Conservation (phyloP, 2,888 invertebrate genomes). For the Aphodius sticticus region DNA sequence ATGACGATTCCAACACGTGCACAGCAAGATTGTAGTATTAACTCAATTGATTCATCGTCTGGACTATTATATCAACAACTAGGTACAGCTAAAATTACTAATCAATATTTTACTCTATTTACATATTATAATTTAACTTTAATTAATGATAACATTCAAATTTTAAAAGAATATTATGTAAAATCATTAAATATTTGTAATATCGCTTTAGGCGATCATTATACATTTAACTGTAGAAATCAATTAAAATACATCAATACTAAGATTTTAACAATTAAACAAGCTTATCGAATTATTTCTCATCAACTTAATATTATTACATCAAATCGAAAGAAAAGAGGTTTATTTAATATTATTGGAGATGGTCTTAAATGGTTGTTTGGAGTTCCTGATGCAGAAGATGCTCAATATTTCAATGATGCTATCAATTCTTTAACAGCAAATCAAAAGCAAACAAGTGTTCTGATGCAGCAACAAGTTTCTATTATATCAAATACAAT, state of each 20-base stretch:
- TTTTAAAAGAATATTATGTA: slow-evolving; percentile 5
- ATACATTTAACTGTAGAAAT: slow-evolving; percentile 20
- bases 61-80: slow-evolving; percentile 22
- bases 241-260: slow-evolving; percentile 21
- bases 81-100: slow-evolving; percentile 14
- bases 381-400: slow-evolving; percentile 30
- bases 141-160: not conserved
- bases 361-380: slow-evolving; percentile 35
- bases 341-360: slow-evolving; percentile 30
- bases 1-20: not conserved
- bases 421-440: slow-evolving; percentile 24
- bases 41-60: slow-evolving; percentile 4
- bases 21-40: too few species aligned
- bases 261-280: not conserved
- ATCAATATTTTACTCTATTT: slow-evolving; percentile 9
- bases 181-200: slow-evolving; percentile 20
- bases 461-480: slow-evolving; percentile 27
- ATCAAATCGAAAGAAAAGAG: slow-evolving; percentile 19
- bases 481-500: slow-evolving; percentile 22
- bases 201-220: not conserved
- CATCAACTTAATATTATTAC: not conserved
- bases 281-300: slow-evolving; percentile 12
- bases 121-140: slow-evolving; percentile 17
- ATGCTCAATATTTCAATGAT: slow-evolving; percentile 23
- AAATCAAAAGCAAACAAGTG: slow-evolving; percentile 12